Percentiles rank a stretch among this genome's conserved stretches.
Evolutionary conservation across 2,113 vertebrate species (phyloP).

Genomic region (Athene noctua): DNA sequence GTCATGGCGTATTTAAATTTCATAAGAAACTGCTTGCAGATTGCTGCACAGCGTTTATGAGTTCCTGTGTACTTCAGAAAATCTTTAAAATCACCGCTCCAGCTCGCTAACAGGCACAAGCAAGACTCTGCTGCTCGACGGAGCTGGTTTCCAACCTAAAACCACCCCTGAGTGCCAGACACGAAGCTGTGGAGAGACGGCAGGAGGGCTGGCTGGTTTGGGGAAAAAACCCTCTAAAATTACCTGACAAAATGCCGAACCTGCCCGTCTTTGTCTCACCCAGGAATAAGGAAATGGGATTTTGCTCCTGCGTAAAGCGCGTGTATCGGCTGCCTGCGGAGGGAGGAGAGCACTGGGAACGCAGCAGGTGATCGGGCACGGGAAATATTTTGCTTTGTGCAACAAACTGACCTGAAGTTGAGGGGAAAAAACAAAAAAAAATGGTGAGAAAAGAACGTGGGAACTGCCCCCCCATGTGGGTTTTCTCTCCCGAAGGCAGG

Average conservation of each 20-base stretch:
- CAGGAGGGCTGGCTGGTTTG: not conserved
- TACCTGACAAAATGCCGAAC: not conserved
- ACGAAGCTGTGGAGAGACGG: accelerated
- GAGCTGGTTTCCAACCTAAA: not conserved
- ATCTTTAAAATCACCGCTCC: not conserved
- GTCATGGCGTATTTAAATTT: not conserved
- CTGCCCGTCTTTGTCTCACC: not conserved
- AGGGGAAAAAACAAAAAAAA: not conserved
- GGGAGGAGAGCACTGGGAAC: not conserved
- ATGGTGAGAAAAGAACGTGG: not conserved
- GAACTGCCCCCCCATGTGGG: not conserved
- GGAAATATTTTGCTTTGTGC: not conserved
- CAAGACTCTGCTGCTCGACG: not conserved
- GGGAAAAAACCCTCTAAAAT: not conserved
- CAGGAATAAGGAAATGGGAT: not conserved
- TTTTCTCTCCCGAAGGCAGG: not conserved
- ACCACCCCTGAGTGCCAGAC: no score
- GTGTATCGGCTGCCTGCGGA: accelerated
- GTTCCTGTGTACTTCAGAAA: not conserved
- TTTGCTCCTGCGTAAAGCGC: not conserved
- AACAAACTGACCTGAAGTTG: not conserved
- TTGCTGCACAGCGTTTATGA: not conserved
- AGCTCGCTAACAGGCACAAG: not conserved
- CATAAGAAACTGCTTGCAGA: not conserved
- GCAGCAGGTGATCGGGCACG: accelerated